These are phyloP conservation scores for Dinoponera quadriceps DNA, from an alignment of 1,140 invertebrate species.

Conservation along the genomic window DNA sequence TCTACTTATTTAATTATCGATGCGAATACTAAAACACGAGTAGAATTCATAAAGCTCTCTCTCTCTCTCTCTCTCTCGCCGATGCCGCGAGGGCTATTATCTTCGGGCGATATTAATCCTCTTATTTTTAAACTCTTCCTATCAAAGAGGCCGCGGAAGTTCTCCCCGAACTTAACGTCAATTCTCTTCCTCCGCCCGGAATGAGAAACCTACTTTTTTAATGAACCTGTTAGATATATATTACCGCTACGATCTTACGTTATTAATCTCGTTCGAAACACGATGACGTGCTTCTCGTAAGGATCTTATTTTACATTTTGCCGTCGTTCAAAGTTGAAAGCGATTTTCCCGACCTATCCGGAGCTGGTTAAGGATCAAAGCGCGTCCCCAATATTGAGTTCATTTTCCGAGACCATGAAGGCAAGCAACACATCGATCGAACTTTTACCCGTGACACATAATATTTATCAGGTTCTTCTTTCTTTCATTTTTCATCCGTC, in stretches of 20 bases:
- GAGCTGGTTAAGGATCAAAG: conserved; percentile 58
- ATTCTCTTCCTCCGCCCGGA: conserved; percentile 17
- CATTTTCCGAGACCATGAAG: conserved; percentile 53
- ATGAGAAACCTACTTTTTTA: conserved; percentile 48
- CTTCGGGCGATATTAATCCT: conserved; percentile 38
- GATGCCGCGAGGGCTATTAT: conserved; percentile 13
- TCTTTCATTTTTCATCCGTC: conserved; percentile 13
- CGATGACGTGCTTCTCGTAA: conserved; percentile 8
- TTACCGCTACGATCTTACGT: conserved; percentile 38
- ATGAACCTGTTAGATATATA: conserved; percentile 42
- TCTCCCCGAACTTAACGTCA: conserved; percentile 30
- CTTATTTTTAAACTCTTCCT: conserved; percentile 45
- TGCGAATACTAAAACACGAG: conserved; percentile 3
- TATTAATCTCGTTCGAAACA: conserved; percentile 49
- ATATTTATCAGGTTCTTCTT: conserved; percentile 24
- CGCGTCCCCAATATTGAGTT: conserved; percentile 57
- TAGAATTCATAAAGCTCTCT: conserved; percentile 7
- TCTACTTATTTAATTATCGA: conserved; percentile 22
- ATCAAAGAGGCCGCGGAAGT: conserved; percentile 20
- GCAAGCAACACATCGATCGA: conserved; percentile 46
- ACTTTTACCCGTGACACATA: conserved; percentile 4
- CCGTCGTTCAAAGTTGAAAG: conserved; percentile 47
- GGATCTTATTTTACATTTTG: conserved; percentile 57
- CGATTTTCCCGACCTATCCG: conserved; percentile 50
- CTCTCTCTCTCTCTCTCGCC: too few relatives aligned